Percentiles rank a stretch among this genome's conserved stretches.
These are phyloP conservation scores for Nerophis ophidion DNA, from an alignment of 2,113 vertebrate genomes.

Conservation along the genomic window DNA sequence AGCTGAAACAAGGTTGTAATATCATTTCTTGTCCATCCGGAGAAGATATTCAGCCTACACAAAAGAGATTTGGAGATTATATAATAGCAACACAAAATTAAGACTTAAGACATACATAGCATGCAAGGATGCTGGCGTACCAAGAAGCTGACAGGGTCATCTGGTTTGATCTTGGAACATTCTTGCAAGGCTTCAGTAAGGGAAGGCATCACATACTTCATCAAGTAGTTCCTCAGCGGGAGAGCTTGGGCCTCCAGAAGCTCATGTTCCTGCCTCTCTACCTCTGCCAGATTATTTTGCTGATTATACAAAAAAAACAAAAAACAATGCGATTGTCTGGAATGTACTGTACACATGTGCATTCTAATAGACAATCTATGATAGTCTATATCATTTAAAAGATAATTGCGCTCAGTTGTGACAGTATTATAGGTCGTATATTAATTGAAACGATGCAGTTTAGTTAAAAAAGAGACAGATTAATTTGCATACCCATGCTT, in stretches of 20 bases:
- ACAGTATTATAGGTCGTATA: not conserved
- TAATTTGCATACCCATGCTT: constrained; percentile 80
- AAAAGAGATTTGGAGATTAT: not conserved
- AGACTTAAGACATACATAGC: not conserved
- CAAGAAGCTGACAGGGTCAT: constrained; percentile 89
- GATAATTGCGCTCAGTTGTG: not conserved
- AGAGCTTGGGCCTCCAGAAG: constrained; percentile 75
- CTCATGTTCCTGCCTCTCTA: constrained; percentile 80
- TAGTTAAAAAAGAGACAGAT: not conserved
- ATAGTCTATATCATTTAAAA: not conserved
- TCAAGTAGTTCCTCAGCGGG: constrained; percentile 86
- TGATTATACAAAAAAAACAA: constrained; percentile 37
- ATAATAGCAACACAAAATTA: too few relatives aligned
- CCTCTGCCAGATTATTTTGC: constrained; percentile 75
- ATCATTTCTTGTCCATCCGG: constrained; percentile 1
- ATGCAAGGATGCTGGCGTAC: constrained; percentile 57
- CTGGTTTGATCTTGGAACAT: constrained; percentile 81
- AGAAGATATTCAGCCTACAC: constrained; percentile 3
- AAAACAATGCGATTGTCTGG: not conserved
- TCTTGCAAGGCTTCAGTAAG: constrained; percentile 80
- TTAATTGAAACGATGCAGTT: not conserved
- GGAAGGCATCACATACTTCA: constrained; percentile 86
- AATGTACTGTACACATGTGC: not conserved
- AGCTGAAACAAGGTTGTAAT: not conserved
- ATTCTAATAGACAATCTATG: not conserved